phyloP scores from a whole-genome alignment of 2,888 invertebrate species.

The Apodemia zela region DNA sequence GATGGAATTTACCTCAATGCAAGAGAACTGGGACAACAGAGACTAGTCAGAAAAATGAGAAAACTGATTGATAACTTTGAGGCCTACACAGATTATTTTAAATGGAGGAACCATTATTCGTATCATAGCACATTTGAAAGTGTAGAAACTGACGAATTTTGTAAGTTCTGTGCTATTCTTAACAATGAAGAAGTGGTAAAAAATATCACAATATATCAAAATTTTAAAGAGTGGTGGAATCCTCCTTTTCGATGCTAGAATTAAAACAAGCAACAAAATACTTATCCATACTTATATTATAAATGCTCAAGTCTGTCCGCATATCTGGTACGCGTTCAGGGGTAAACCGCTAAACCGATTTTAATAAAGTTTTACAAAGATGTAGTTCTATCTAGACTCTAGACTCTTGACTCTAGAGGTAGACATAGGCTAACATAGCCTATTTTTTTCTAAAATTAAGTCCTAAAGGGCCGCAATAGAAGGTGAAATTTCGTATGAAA shows the following conservation, averaged over 20 bases:
- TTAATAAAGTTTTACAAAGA: no score
- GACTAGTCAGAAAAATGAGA: constrained; percentile 51
- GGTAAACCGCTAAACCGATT: no score
- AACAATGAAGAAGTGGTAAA: constrained; percentile 47
- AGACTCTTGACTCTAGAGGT: no score
- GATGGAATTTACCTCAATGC: constrained; percentile 59
- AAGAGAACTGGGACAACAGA: constrained; percentile 39
- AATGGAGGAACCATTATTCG: constrained; percentile 60
- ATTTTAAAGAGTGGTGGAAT: constrained; percentile 60
- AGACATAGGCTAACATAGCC: no score
- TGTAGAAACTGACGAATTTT: constrained; percentile 58
- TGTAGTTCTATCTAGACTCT: no score
- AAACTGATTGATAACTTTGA: constrained; percentile 48
- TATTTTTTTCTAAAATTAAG: no score
- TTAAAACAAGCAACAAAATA: no score
- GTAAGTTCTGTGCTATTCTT: constrained; percentile 54
- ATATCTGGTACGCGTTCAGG: no score
- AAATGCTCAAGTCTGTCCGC: no score
- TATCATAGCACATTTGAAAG: constrained; percentile 46
- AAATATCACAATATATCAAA: constrained; percentile 41
- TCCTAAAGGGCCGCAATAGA: no score
- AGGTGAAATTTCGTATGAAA: no score
- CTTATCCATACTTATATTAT: no score
- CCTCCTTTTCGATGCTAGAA: constrained; percentile 33
- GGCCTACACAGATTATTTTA: constrained; percentile 54